A percentile compares a stretch with the other conserved stretches of the same genome.
Conservation (phyloP, 53 echinoderm and acorn worm species). For the Hippasteria phrygiana region DNA sequence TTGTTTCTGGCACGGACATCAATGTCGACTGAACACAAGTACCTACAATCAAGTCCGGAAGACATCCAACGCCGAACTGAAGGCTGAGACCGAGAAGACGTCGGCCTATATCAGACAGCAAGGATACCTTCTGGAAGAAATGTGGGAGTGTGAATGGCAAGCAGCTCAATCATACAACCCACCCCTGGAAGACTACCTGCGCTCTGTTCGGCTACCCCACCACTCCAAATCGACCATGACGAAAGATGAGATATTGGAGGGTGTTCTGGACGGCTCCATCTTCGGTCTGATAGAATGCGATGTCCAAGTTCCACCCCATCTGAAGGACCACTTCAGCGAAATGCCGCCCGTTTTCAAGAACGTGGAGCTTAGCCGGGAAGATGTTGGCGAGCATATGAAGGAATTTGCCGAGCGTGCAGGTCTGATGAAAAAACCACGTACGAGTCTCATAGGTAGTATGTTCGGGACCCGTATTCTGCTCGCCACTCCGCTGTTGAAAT, state of each 20-base stretch:
- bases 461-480: constrained; percentile 39
- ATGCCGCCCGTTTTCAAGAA: constrained; percentile 70
- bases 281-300: constrained; percentile 59
- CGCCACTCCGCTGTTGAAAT: constrained; percentile 54
- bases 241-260: too few species aligned
- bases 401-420: neutral
- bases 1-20: constrained; percentile 62
- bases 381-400: constrained; percentile 4
- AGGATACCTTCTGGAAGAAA: too few species aligned
- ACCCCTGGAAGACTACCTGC: neutral
- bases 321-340: constrained; percentile 41
- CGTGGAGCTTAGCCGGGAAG: constrained; percentile 1
- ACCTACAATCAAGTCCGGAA: neutral
- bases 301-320: constrained; percentile 49
- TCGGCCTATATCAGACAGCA: too few species aligned
- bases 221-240: too few species aligned
- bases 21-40: neutral
- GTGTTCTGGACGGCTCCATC: too few species aligned
- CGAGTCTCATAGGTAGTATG: constrained; percentile 60
- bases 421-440: neutral
- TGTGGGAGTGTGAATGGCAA: constrained; percentile 34
- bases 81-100: constrained; percentile 17
- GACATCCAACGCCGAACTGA: neutral
- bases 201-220: too few species aligned
- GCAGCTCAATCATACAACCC: neutral